Evolutionary conservation across 2,888 invertebrate genomes (phyloP).

Genomic region (Dryobotodes eremita): DNA sequence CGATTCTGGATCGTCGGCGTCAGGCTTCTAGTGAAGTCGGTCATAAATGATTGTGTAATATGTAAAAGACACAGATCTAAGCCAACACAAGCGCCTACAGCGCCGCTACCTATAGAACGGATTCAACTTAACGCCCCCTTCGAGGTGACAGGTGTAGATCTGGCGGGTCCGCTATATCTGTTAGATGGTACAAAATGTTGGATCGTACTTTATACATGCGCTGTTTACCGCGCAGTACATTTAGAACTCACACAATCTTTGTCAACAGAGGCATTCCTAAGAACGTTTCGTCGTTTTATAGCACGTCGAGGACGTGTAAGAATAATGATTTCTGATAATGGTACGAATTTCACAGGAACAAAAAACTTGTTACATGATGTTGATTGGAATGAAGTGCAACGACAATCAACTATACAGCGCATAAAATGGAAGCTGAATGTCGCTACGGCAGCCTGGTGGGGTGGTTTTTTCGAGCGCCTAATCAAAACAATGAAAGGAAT

Average conservation of each 20-base stretch:
- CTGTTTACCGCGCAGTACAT: not conserved
- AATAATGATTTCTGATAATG: not conserved
- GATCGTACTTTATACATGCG: not conserved
- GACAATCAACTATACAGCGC: not conserved
- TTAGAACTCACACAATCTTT: not conserved
- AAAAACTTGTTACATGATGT: not conserved
- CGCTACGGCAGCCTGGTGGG: too few species aligned
- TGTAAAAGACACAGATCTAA: not conserved
- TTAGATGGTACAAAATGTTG: not conserved
- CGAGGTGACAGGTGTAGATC: not conserved
- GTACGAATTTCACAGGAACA: not conserved
- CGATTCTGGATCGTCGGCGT: not conserved
- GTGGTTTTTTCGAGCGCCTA: too few species aligned
- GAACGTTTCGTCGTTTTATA: not conserved
- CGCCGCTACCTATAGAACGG: not conserved
- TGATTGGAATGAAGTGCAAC: conserved; percentile 1
- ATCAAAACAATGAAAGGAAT: too few species aligned
- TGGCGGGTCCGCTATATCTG: not conserved
- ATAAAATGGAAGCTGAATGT: too few species aligned
- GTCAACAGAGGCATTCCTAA: conserved; percentile 2
- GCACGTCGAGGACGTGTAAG: not conserved
- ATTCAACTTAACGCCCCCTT: not conserved
- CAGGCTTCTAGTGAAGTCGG: not conserved
- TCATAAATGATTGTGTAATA: not conserved
- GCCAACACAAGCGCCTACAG: not conserved